These are phyloP conservation scores for Patiria pectinifera DNA, from an alignment of 53 echinoderm and acorn worm genomes.

Conservation along the genomic window DNA sequence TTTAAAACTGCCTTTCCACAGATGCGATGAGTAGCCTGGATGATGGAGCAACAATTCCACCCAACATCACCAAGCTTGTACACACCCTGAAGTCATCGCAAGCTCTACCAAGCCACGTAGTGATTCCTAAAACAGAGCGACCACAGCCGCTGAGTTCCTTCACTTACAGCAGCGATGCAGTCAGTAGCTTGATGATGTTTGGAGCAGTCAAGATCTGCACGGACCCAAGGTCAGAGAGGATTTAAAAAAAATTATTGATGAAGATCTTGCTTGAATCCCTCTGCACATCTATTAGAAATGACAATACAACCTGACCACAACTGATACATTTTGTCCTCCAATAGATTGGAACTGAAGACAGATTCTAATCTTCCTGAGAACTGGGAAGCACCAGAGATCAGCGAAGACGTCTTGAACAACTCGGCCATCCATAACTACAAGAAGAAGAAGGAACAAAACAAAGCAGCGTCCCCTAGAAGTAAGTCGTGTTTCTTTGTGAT, in stretches of 20 bases:
- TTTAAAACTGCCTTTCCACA: not conserved
- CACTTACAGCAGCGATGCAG: slow-evolving; percentile 39
- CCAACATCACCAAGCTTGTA: slow-evolving; percentile 78
- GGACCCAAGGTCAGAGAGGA: slow-evolving; percentile 45
- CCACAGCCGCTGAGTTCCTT: slow-evolving; percentile 41
- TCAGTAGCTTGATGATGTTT: slow-evolving; percentile 40
- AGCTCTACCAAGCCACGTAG: slow-evolving; percentile 66
- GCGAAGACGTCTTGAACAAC: slow-evolving; percentile 65
- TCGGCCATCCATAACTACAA: slow-evolving; percentile 75
- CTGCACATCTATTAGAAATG: not conserved
- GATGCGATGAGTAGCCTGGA: slow-evolving; percentile 69
- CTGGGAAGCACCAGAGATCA: slow-evolving; percentile 54
- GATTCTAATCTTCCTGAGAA: slow-evolving; percentile 70
- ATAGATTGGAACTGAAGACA: slow-evolving; percentile 67
- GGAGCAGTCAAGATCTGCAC: slow-evolving; percentile 47
- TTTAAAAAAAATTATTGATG: not conserved
- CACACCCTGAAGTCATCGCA: slow-evolving; percentile 68
- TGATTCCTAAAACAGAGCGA: not conserved
- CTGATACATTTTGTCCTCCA: not conserved
- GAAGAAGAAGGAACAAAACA: slow-evolving; percentile 32
- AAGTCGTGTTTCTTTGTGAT: not conserved
- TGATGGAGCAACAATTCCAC: slow-evolving; percentile 44
- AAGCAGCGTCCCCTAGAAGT: slow-evolving; percentile 5
- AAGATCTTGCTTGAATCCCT: not conserved
- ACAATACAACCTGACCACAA: too few species aligned